Evolutionary conservation across 2,888 invertebrate genomes (phyloP).

Genomic region (Epinotia brunnichana): DNA sequence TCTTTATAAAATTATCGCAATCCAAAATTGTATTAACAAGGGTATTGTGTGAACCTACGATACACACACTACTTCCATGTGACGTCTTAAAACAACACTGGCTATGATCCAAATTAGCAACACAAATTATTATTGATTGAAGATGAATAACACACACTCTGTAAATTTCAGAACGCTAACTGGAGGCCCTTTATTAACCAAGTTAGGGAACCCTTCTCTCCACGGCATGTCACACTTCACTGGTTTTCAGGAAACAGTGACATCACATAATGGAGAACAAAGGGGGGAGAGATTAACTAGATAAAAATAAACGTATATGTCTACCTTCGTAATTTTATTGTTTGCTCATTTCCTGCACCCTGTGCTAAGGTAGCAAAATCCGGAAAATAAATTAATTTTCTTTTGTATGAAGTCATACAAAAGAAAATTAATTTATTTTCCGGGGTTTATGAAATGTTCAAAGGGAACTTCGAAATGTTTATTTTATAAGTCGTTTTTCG

Average conservation of each 20-base stretch:
- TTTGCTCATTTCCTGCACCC: slow-evolving; percentile 27
- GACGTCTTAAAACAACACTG: neutral
- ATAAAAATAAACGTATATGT: slow-evolving; percentile 35
- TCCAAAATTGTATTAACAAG: no score
- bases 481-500: no score
- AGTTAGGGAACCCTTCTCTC: slow-evolving; percentile 27
- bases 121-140: neutral
- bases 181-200: slow-evolving; percentile 12
- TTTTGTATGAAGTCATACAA: no score
- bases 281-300: slow-evolving; percentile 37
- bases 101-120: neutral
- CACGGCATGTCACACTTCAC: slow-evolving; percentile 27
- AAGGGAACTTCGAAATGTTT: neutral
- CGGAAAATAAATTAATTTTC: slow-evolving; percentile 13
- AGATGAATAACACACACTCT: neutral
- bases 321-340: slow-evolving; percentile 32
- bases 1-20: no score
- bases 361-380: slow-evolving; percentile 20
- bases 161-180: neutral
- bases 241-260: slow-evolving; percentile 31
- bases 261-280: slow-evolving; percentile 32
- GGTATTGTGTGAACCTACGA: no score
- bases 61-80: no score
- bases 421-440: slow-evolving; percentile 14
- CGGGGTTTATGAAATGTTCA: neutral